Evolutionary conservation across 2,888 invertebrate species (phyloP), one percentile per base, ranked within the genome.

Genomic region (Drosophila robusta): DNA sequence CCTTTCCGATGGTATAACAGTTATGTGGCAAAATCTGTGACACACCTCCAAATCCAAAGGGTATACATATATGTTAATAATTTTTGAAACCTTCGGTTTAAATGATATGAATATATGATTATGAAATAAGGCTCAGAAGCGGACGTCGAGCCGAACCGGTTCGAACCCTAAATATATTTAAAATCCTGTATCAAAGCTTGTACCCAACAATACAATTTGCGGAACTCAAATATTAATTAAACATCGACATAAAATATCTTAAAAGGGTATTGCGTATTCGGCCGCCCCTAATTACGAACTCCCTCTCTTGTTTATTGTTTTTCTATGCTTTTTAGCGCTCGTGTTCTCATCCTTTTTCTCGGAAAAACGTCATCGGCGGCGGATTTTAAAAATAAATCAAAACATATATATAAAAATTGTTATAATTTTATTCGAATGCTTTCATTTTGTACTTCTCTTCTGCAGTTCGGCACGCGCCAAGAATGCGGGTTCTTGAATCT

Each of bases 351-450:
- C 72, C 70, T 54, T 39, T 18, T 12, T 7, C 6, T 12, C 14
- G 16, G 18, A 16, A 45, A 29, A 50, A 67, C 75, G 68, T 79
- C 82, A 63, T 78, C 75, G 46, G 63, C 45, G 29, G 38, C 73
- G 55, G 24, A 42, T 55, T 80, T 86, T 80, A 74, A 76, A 83
- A 83, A 86, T 83, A 86, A 80, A 79, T 77, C 75, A 68, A 65
- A 47, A 42, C 44, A 39, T 56, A 39, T 47, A 22, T 47, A 60
- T 39, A 56, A 52, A 18, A 42, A 46, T 65, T 58, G 26, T 65
- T 45, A 49, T 73, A 63, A 56, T 62, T 65, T 60, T 22, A 38
- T 70, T 36, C 45, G 54, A 52, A 55, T 69, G 38, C 55, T 38
- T 73, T 73, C 70, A 65, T 45, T 63, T 73, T 38, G 12, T 46